Base-by-base conservation (phyloP, 2,888 invertebrate genomes). In the Drosophila rellima region DNA sequence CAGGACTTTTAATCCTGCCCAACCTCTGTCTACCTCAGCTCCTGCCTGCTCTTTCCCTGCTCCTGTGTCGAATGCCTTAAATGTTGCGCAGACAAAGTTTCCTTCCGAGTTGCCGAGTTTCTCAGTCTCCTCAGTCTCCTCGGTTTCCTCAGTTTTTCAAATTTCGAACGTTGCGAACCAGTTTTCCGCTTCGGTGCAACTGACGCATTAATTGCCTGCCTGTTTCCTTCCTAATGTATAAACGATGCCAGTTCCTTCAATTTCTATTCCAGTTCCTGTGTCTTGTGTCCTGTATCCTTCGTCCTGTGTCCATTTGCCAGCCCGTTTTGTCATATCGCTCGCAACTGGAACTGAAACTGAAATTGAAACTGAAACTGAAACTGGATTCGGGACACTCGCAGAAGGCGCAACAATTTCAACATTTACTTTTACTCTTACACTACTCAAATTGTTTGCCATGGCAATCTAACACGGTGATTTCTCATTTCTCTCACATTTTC, bases 151-250 rank as follows among this genome's bases (percentile, higher is more conserved):
- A 11, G 48, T 26, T 15, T 57, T 51, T 37, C 31, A 47, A 31
- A 29, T 40, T 54, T 57, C 13, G 2, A 40, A 61, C 10, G 64
- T 56, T 61, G 51, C 75, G 80, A 85, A 89, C 89, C 85, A 89
- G 89, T 89, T 90, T 90, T 74, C 79, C 78, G 87, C 79, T 83
- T 80, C 82, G 82, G 51, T 80, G 83, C 83, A 83, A 82, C 80
- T 87, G 85, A 78, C 88, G 80, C 77, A 80, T 80, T 80, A 83
- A 90, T 86, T 88, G 68, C 69, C 71, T 60, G 71, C 45, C 67
- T 33, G 65, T 29, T 40, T 44, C 31, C 48, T 37, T 20, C 2
- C 20, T 7, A 26, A 6, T 23, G 6, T 23, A 20, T 26, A 18
- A 31, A 23, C 42, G 29, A 15, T 54, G 45, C 39, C 55, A 29